phyloP scores from a whole-genome alignment of 2,797 vertebrate genomes.

The Syngnathus acus region DNA sequence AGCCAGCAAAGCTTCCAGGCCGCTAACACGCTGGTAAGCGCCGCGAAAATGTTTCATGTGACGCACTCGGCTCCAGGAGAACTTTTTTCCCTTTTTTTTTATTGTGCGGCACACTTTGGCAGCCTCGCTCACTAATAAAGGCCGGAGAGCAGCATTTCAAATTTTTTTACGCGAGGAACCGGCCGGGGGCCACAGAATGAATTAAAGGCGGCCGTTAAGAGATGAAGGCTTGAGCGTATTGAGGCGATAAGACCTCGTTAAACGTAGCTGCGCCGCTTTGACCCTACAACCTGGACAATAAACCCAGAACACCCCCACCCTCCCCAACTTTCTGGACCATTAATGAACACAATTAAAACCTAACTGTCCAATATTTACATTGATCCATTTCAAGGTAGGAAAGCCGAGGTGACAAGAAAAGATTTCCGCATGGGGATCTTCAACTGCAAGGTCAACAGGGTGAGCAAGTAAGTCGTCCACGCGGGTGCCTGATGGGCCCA shows the following conservation, averaged over 20 bases:
- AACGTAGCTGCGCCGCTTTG: constrained; percentile 1
- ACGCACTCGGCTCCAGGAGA: constrained; percentile 31
- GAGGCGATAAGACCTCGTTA: constrained; percentile 19
- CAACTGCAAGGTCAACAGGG: constrained; percentile 68
- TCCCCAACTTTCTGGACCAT: neutral
- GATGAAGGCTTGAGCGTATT: constrained; percentile 24
- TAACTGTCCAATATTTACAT: neutral
- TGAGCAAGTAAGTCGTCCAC: constrained; percentile 71
- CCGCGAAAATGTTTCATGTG: constrained; percentile 64
- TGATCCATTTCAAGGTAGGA: neutral
- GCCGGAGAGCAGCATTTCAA: constrained; percentile 49
- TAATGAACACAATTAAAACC: neutral
- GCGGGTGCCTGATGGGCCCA: constrained; percentile 72
- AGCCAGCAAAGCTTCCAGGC: constrained; percentile 44
- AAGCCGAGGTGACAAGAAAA: neutral
- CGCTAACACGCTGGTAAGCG: constrained; percentile 60
- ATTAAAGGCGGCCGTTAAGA: constrained; percentile 24
- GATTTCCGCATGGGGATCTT: constrained; percentile 43
- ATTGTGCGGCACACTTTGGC: constrained; percentile 49
- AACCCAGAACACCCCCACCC: neutral
- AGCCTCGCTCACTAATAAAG: constrained; percentile 45
- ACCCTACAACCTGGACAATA: neutral
- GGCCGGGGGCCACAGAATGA: constrained; percentile 27
- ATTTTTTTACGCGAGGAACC: constrained; percentile 14
- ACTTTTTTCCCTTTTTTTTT: constrained; percentile 31